Percentiles rank a stretch among this genome's conserved stretches.
Conservation (phyloP, 1,140 invertebrate species). For the Vanessa tameamea region DNA sequence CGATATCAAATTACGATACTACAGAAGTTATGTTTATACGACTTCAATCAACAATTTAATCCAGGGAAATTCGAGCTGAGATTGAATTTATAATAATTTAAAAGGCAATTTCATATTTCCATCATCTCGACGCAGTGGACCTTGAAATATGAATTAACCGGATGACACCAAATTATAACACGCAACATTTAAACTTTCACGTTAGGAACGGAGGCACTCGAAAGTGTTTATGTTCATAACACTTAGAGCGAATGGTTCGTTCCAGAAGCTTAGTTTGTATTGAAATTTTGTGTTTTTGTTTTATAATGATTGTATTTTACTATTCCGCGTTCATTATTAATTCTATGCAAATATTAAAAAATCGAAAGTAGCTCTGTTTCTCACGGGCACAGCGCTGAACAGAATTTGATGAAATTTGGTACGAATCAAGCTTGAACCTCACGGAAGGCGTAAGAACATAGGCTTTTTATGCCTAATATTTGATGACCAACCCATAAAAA, state of each 20-base stretch:
- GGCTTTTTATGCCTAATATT: no score
- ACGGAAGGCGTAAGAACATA: no score
- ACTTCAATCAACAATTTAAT: constrained; percentile 2
- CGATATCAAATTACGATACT: no score
- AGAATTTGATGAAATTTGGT: no score
- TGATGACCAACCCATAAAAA: no score
- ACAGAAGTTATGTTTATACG: neutral
- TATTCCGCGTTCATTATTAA: no score
- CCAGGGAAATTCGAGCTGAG: neutral
- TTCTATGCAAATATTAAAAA: no score
- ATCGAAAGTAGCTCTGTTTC: no score
- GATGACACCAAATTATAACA: neutral
- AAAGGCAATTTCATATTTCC: constrained; percentile 3
- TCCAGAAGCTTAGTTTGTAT: neutral
- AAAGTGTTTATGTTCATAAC: neutral
- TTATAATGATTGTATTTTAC: no score
- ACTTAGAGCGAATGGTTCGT: neutral
- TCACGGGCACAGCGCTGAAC: no score
- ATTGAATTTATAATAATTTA: constrained; percentile 30
- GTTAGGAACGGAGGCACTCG: neutral
- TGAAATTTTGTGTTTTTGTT: neutral
- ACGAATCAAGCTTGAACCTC: no score
- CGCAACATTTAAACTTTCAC: neutral
- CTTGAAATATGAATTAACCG: constrained; percentile 8
- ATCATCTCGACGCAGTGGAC: constrained; percentile 8